Percentiles rank a stretch among this genome's conserved stretches.
Evolutionary conservation across 1,140 invertebrate genomes (phyloP).

Genomic region (Drosophila repletoides): DNA sequence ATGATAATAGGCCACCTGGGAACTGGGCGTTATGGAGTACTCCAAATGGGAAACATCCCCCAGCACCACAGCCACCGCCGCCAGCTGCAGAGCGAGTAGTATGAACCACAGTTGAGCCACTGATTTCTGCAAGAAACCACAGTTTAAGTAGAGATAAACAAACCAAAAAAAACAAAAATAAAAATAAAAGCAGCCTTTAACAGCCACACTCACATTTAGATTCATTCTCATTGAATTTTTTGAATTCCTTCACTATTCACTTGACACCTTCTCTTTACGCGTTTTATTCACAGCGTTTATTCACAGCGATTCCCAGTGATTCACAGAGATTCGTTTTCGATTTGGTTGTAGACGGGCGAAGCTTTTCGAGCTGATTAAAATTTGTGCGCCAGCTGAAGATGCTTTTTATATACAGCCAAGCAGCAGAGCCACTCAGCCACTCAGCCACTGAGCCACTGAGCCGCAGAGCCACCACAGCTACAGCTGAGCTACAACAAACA

Average conservation of each 20-base stretch:
- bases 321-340: background rate
- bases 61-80: background rate
- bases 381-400: conserved; percentile 76
- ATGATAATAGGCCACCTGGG: conserved; percentile 69
- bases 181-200: too few relatives aligned
- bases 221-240: conserved; percentile 17
- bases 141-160: too few relatives aligned
- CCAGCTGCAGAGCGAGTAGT: conserved; percentile 2
- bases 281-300: conserved; percentile 4
- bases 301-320: background rate
- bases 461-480: background rate
- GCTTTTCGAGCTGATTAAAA: conserved; percentile 81
- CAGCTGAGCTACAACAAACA: conserved; percentile 14
- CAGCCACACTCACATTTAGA: conserved; percentile 26
- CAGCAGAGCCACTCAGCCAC: too few relatives aligned
- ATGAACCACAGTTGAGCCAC: conserved; percentile 24
- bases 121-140: conserved; percentile 43
- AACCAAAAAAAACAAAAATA: background rate
- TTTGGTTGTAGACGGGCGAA: conserved; percentile 48
- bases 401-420: conserved; percentile 76
- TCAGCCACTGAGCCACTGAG: too few relatives aligned
- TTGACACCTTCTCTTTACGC: conserved; percentile 3
- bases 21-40: conserved; percentile 55
- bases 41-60: conserved; percentile 60
- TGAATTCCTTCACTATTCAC: background rate